These are phyloP conservation scores for Epicauta chinensis DNA, from an alignment of 1,140 invertebrate genomes.

Conservation along the genomic window DNA sequence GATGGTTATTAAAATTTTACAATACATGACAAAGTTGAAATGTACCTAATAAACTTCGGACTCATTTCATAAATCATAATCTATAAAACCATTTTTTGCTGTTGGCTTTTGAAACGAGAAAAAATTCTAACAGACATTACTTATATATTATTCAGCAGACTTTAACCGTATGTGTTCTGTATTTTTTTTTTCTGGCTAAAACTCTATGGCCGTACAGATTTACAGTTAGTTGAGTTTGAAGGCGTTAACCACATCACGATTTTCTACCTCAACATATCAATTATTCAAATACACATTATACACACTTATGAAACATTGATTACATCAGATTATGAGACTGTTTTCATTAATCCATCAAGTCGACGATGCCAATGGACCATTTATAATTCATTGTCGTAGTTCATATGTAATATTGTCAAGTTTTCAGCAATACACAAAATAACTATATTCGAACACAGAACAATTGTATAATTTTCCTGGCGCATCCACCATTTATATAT, in stretches of 20 bases:
- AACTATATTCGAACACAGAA: slow-evolving; percentile 1
- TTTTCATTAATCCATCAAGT: background rate
- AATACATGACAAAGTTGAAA: background rate
- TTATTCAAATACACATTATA: slow-evolving; percentile 4
- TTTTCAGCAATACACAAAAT: background rate
- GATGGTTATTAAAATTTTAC: slow-evolving; percentile 4
- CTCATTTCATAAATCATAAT: background rate
- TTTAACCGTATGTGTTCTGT: background rate
- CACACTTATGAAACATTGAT: background rate
- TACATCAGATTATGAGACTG: background rate
- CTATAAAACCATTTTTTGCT: background rate
- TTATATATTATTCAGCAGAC: slow-evolving; percentile 11
- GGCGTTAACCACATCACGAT: slow-evolving; percentile 5
- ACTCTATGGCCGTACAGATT: background rate
- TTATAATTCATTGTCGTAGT: background rate
- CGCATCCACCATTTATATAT: no score
- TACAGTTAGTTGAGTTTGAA: slow-evolving; percentile 11
- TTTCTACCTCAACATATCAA: slow-evolving; percentile 8
- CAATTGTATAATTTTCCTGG: no score
- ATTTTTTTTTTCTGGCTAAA: slow-evolving; percentile 2
- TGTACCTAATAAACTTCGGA: background rate
- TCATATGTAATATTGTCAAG: background rate
- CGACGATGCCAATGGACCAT: slow-evolving; percentile 3
- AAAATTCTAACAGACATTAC: no score
- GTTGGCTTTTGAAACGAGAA: slow-evolving; percentile 3